Evolutionary conservation across 1,140 invertebrate genomes (phyloP), one percentile per base, ranked within the genome.

Genomic region (Elymnias hypermnestra): DNA sequence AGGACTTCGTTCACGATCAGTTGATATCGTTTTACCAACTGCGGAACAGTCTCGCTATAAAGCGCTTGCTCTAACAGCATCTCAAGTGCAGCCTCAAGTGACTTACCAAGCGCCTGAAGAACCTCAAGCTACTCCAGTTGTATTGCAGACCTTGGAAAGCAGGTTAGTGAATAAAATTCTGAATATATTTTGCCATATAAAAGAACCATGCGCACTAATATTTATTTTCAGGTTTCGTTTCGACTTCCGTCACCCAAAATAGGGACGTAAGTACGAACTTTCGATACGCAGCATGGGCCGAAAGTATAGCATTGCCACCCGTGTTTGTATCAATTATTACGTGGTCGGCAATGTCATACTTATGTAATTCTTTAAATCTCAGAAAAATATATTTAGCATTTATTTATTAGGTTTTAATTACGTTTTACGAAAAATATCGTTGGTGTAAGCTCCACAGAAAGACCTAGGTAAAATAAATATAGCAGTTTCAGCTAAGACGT

Each of bases 11-110:
- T 97, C 95, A 2, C 90, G 94, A 43, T 96, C 94, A 17, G 95
- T 97, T 26, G 95, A 97, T 74, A 96, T 97, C 48, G 94, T 94
- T 7, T 83, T 97, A 42, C 95, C 95, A 0, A 97, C 95, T 0
- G 93, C 94, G 33, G 92, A 94, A 58, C 93, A 95, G 64, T 92
- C 92, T 1, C 87, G 93, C 38, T 96, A 96, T 72, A 94, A 94
- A 46, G 94, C 95, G 3, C 84, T 94, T 37, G 89, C 90, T 21
- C 81, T 91, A 69, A 88, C 88, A 1, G 81, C 87, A 0, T 72
- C 79, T 10, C 79, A 88, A 40, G 78, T 71, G 2, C 55, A 76
- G 6, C 60, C 71, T 2, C 40, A 65, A 15, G 49, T 62, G n/a
- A 63, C 57, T 42, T 60, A 60, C 9, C 57, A 64, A 17, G 55